Evolutionary conservation across 2,113 vertebrate species (phyloP), one percentile per base, ranked within the genome.

Genomic region (Centropristis striata): DNA sequence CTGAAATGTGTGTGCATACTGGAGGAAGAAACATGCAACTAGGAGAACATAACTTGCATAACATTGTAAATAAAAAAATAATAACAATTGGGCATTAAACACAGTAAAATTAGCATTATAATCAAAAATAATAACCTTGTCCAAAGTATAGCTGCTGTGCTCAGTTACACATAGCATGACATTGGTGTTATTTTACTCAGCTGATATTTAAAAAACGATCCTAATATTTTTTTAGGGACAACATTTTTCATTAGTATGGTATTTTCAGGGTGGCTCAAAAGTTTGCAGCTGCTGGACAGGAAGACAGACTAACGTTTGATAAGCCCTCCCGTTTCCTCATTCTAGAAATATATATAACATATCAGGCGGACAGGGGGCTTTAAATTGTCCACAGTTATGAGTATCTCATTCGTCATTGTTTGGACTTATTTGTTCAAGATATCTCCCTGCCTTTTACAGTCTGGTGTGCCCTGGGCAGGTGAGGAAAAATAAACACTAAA

Each of bases 391-490:
- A 42, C 8, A 51, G 57, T 13, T 36, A 23, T 4, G 11, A 42
- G 5, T 23, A 8, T 44, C 16, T 65, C 6, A 23, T 47, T 42
- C 25, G 23, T 36, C 42, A 50, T 1, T 51, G 36, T 25, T 42
- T 25, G 15, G 25, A 21, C 13, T 23, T 16, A 71, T 41, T 18
- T 57, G 18, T 42, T n/a, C 36, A 50, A 15, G 39, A 15, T 21
- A 32, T 66, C 11, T 41, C 25, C 10, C 37, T 0, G 16, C 12
- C 16, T 27, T 57, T 37, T 1, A 0, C 5, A 2, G 4, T 42
- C n/a, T 12, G 51, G 39, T n/a, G 10, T 51, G 21, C 2, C 18
- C 2, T 11, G 25, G 15, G 28, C 10, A 25, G 50, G 4, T 27
- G 21, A 60, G 32, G 4, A 23, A 32, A n/a, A 53, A 28, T 18